Percentiles rank a stretch among this genome's conserved stretches.
phyloP scores from a whole-genome alignment of 1,140 invertebrate genomes.

The Copidosoma floridanum region DNA sequence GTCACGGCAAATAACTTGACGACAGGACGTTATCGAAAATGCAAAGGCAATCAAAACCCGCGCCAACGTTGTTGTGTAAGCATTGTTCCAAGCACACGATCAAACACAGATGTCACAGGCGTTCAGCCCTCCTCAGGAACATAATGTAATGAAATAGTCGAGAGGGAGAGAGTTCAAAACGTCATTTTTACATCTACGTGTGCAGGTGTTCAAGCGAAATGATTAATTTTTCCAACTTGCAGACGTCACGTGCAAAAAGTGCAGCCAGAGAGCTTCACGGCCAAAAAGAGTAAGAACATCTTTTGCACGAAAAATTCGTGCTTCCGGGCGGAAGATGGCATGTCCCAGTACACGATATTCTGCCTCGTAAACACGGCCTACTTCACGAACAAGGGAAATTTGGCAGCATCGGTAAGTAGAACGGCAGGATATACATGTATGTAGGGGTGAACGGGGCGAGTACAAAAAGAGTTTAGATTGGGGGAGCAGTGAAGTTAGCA shows the following conservation, averaged over 20 bases:
- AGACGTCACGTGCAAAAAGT: neutral
- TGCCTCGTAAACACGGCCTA: conserved; percentile 37
- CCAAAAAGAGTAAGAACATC: neutral
- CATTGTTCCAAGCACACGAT: too few relatives aligned
- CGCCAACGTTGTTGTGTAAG: too few relatives aligned
- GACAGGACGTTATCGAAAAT: too few relatives aligned
- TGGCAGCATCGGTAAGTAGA: conserved; percentile 15
- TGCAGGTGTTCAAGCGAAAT: too few relatives aligned
- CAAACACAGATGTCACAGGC: too few relatives aligned
- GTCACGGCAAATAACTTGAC: too few relatives aligned
- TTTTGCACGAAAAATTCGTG: neutral
- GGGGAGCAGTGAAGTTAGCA: too few relatives aligned
- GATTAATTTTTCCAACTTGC: too few relatives aligned
- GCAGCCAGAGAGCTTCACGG: neutral
- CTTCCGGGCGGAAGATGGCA: neutral
- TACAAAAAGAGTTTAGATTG: neutral
- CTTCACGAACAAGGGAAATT: conserved; percentile 26
- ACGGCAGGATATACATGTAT: neutral
- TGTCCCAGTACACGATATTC: conserved; percentile 35
- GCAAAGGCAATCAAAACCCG: too few relatives aligned
- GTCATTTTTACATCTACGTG: too few relatives aligned
- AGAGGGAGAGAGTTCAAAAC: neutral
- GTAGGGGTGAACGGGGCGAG: neutral
- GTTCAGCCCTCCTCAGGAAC: too few relatives aligned
- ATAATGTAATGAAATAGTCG: too few relatives aligned